These are phyloP conservation scores for Eunapius fragilis DNA, from an alignment of 37 sponge, comb jelly and placozoan genomes.

Conservation along the genomic window DNA sequence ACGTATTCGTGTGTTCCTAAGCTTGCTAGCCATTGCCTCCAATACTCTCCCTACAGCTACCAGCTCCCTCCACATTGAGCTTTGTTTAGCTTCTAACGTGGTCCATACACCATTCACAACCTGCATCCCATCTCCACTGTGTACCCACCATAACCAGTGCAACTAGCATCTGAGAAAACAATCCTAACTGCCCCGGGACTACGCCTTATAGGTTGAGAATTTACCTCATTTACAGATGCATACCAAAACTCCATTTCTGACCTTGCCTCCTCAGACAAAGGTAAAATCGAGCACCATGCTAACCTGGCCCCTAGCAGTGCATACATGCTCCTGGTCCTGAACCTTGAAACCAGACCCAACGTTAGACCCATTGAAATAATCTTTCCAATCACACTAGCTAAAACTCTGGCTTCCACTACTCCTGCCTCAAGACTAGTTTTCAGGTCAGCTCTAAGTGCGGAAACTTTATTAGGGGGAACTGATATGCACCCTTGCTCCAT, in stretches of 20 bases:
- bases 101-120: constrained; percentile 28
- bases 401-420: neutral
- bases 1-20: neutral
- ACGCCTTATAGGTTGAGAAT: constrained; percentile 28
- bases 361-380: constrained; percentile 27
- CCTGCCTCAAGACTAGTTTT: neutral
- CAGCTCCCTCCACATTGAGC: constrained; percentile 44
- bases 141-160: constrained; percentile 49
- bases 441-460: neutral
- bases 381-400: constrained; percentile 37
- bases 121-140: neutral
- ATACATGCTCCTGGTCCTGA: constrained; percentile 27
- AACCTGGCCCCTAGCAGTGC: neutral
- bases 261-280: neutral
- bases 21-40: constrained; percentile 1
- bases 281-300: constrained; percentile 9
- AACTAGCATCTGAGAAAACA: constrained; percentile 51
- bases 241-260: constrained; percentile 31
- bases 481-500: neutral
- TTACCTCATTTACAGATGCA: neutral
- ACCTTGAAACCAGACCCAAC: neutral
- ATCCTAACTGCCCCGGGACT: constrained; percentile 27
- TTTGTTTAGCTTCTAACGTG: constrained; percentile 1
- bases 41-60: constrained; percentile 12
- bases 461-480: constrained; percentile 16